Conservation (phyloP, 2,113 vertebrate genomes). For the Maccullochella peelii region DNA sequence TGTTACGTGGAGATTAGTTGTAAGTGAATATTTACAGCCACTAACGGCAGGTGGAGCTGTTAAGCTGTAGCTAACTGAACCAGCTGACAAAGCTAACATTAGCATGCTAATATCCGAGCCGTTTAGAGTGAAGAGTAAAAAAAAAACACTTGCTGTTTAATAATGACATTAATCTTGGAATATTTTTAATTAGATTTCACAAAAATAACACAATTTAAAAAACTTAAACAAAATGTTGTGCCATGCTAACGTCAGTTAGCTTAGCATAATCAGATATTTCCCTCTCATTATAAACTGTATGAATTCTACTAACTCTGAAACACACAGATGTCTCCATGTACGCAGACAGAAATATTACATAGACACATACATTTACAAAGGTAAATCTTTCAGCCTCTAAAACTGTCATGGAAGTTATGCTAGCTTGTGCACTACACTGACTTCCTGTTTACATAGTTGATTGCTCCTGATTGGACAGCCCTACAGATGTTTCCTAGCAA, state of each 20-base stretch:
- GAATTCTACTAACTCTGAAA: not conserved
- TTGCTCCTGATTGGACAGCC: too few species aligned
- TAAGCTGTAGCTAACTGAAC: too few species aligned
- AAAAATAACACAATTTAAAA: too few species aligned
- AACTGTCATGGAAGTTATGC: not conserved
- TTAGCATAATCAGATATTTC: not conserved
- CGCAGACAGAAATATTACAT: not conserved
- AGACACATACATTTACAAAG: not conserved
- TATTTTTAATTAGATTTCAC: not conserved
- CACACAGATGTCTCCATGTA: not conserved
- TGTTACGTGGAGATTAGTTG: too few species aligned
- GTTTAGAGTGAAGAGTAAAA: too few species aligned
- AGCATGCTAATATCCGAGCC: too few species aligned
- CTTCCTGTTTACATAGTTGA: not conserved
- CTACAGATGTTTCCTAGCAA: too few species aligned
- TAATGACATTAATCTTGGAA: not conserved
- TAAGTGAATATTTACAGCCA: too few species aligned
- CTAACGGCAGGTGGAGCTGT: too few species aligned
- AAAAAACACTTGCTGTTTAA: too few species aligned
- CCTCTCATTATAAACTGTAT: not conserved
- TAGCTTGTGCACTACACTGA: not conserved
- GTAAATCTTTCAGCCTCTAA: too few species aligned
- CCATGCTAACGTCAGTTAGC: not conserved
- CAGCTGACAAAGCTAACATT: too few species aligned
- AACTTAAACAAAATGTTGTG: not conserved